Evolutionary conservation across 2,888 invertebrate species (phyloP), one percentile per base, ranked within the genome.

Genomic region (Tiliacea citrago): DNA sequence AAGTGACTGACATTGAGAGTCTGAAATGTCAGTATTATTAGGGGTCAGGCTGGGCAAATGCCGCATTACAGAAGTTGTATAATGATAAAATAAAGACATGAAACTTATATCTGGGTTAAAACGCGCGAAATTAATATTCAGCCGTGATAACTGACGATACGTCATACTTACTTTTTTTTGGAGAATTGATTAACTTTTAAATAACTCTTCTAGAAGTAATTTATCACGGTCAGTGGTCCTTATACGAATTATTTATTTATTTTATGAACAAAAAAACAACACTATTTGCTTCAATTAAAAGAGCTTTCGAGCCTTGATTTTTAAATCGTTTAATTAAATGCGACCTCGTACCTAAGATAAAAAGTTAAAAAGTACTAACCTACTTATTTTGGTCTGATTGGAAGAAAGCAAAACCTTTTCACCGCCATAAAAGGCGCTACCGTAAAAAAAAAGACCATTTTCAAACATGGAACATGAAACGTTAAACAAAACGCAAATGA

Each of bases 401-500:
- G 7, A 63, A 62, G 24, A 72, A 72, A 68, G 57, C 21, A 57
- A 74, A 85, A 73, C 62, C 49, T 70, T 80, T 78, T 75, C 73
- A 61, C 76, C 57, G 1, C 78, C 82, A 74, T 81, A 84, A 75
- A 82, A 68, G 70, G 72, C 72, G 21, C 61, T 18, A 51, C 16
- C 73, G 51, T 77, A 51, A 77, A 88, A 85, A 85, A 82, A 86
- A 85, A 83, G 70, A 75, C 67, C 70, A 72, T 86, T 81, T 78
- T 85, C 88, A 83, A 83, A 83, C 88, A 88, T 82, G 78, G 72
- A 78, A 83, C 83, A 82, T 81, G 80, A 86, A 92, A 91, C 91
- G 88, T 87, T 88, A 90, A 90, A 84, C 90, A 91, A 84, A 84
- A 87, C 88, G 85, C 86, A 90, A 92, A 92, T 88, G 88, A 86